phyloP scores from a whole-genome alignment of 2,797 vertebrate genomes.

The Molossus molossus region DNA sequence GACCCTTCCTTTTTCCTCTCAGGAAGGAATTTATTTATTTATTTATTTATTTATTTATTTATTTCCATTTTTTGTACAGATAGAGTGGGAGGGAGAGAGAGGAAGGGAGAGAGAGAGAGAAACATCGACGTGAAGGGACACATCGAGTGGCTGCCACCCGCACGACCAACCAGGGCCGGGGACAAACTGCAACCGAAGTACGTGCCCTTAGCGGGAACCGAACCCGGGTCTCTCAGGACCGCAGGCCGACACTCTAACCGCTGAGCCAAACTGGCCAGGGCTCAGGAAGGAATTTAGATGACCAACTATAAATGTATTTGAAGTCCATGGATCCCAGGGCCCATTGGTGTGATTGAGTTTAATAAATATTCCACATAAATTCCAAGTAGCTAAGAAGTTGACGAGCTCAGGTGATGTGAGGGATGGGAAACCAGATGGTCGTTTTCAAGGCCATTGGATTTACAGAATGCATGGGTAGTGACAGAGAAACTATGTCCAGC shows the following conservation, averaged over 20 bases:
- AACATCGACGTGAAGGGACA: too few species aligned
- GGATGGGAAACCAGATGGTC: constrained; percentile 29
- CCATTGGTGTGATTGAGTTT: constrained; percentile 61
- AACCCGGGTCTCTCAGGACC: too few species aligned
- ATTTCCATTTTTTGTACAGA: too few species aligned
- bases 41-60: too few species aligned
- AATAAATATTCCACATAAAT: constrained; percentile 65
- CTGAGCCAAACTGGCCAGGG: too few species aligned
- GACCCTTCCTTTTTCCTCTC: not conserved
- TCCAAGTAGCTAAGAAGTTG: constrained; percentile 61
- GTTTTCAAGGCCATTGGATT: constrained; percentile 61
- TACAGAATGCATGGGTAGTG: not conserved
- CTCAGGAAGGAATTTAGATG: constrained; percentile 1
- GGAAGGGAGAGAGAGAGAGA: too few species aligned
- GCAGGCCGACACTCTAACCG: too few species aligned
- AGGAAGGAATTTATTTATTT: constrained; percentile 28
- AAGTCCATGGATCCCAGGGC: not conserved
- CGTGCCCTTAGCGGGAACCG: too few species aligned
- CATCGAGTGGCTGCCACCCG: too few species aligned
- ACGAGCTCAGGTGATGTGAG: constrained; percentile 44
- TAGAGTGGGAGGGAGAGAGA: too few species aligned
- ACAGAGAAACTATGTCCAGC: constrained; percentile 17
- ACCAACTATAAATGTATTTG: constrained; percentile 56
- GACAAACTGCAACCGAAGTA: too few species aligned
- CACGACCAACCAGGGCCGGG: too few species aligned